Evolutionary conservation across 2,888 invertebrate species (phyloP).

Genomic region (Antheraea yamamai): DNA sequence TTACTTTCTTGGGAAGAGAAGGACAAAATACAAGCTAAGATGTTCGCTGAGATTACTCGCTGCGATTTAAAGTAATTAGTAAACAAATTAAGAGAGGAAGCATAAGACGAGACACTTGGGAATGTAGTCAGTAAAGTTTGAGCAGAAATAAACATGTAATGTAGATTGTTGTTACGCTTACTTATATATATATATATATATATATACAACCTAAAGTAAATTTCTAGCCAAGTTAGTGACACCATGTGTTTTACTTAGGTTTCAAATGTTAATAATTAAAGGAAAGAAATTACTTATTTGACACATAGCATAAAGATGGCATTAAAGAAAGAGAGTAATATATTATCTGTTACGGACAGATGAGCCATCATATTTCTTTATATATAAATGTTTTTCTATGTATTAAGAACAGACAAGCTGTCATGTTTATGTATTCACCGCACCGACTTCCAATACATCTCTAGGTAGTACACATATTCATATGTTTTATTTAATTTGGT

Average conservation of each 20-base stretch:
- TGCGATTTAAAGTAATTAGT: slow-evolving; percentile 14
- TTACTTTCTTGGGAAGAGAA: not conserved
- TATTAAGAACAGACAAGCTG: too few species aligned
- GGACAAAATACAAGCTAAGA: slow-evolving; percentile 5
- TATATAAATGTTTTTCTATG: too few species aligned
- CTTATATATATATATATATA: too few species aligned
- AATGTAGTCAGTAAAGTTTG: slow-evolving; percentile 13
- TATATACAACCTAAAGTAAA: not conserved
- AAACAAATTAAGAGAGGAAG: slow-evolving; percentile 13
- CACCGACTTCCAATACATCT: too few species aligned
- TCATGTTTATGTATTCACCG: too few species aligned
- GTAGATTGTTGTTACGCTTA: not conserved
- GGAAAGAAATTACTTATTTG: not conserved
- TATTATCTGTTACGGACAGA: too few species aligned
- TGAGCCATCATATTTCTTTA: too few species aligned
- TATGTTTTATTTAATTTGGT: too few species aligned
- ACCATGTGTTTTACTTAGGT: not conserved
- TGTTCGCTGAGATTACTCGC: slow-evolving; percentile 11
- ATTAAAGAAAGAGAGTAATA: too few species aligned
- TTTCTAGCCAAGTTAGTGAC: not conserved
- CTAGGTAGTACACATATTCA: too few species aligned
- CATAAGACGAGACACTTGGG: not conserved
- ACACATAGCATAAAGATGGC: not conserved
- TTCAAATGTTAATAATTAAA: not conserved
- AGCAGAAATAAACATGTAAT: not conserved